Evolutionary conservation across 2,113 vertebrate species (phyloP).

Genomic region (Thomomys bottae): DNA sequence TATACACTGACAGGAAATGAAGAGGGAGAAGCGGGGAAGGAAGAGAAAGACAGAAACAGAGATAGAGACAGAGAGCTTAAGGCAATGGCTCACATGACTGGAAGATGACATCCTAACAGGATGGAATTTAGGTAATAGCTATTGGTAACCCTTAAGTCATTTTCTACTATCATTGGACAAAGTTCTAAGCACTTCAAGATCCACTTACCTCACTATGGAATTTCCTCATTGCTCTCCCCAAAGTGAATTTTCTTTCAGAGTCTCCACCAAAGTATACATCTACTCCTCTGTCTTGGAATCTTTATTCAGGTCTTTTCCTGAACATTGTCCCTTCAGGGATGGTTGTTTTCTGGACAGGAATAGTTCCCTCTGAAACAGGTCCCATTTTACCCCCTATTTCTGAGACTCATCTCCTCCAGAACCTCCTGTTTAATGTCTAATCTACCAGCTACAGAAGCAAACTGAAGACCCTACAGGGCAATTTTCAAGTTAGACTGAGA

Average conservation of each 20-base stretch:
- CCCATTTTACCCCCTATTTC: neutral
- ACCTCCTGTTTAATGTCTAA: neutral
- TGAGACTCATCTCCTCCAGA: neutral
- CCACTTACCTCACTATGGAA: neutral
- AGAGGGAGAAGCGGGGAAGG: neutral
- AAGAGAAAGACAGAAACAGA: too few relatives aligned
- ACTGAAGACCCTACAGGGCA: neutral
- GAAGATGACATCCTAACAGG: neutral
- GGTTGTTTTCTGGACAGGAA: neutral
- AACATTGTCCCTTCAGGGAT: neutral
- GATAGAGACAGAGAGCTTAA: neutral
- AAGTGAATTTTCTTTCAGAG: neutral
- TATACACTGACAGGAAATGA: neutral
- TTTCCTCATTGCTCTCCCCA: neutral
- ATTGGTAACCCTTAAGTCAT: neutral
- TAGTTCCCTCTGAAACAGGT: neutral
- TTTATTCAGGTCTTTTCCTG: conserved; percentile 1
- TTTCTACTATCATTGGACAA: conserved; percentile 9
- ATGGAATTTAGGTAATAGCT: neutral
- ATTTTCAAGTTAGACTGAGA: neutral
- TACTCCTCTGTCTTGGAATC: neutral
- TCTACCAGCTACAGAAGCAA: too few relatives aligned
- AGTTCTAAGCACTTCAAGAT: neutral
- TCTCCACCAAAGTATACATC: neutral
- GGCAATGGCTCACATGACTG: neutral